Base-by-base conservation (phyloP, 2,797 vertebrate species). In the Micrastur ruficollis region DNA sequence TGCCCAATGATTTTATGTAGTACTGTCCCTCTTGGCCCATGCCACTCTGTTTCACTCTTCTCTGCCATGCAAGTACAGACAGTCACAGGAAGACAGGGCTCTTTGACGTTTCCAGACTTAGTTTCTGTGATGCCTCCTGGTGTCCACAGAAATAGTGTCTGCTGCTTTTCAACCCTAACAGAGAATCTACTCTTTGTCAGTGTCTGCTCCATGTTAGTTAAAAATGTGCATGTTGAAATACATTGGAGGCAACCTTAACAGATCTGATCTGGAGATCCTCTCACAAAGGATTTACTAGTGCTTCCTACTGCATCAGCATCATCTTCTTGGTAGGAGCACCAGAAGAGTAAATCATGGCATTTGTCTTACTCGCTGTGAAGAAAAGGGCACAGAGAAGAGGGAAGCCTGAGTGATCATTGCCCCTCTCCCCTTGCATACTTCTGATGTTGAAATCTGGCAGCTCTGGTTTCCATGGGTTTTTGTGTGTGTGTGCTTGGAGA, bases 391-490 rank as follows among this genome's bases (percentile, higher is more conserved):
- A 70, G 44, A 70, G 78, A 88, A 85, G 44, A 78, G 36, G 25
- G 47, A 84, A 95, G 74, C 62, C 81, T 81, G 62, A 62, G 53
- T 66, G 38, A 67, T 59, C 36, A 52, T 20, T 82, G 34, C 13
- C 55, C 29, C 12, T 93, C 58, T 93, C 65, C 52, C 50, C 52
- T 68, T 47, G 10, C 27, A 53, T 3, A 44, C 12, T 81, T 78
- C 85, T 89, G 72, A 82, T 91, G 68, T 90, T 81, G 62, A 97
- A 96, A 86, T 84, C 91, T 80, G 80, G 79, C 93, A 92, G 55
- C 58, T 96, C 79, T 84, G 52, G 67, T 94, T 96, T 94, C 93
- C 20, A 65, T 65, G 68, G 56, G 23, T 49, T 91, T 63, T 42
- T 93, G 52, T 88, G 38, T 79, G 19, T 95, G 65, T 92, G 56